Conservation (phyloP, 1,140 invertebrate genomes). For the Dendrolimus punctatus region DNA sequence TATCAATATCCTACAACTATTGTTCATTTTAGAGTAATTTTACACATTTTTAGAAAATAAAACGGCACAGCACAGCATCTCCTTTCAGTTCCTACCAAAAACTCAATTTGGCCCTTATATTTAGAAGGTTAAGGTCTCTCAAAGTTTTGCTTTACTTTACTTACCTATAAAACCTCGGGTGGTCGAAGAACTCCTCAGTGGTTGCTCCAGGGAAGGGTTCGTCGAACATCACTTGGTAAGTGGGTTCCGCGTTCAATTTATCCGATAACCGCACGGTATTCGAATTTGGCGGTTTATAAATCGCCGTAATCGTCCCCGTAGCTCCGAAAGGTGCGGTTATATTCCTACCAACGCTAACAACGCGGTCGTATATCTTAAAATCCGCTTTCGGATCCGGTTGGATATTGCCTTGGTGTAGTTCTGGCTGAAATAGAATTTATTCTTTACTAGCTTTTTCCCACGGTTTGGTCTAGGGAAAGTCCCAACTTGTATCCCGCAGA, state of each 20-base stretch:
- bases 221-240: conserved; percentile 87
- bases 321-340: conserved; percentile 86
- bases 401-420: conserved; percentile 67
- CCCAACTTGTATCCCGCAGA: too few relatives aligned
- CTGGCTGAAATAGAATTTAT: conserved; percentile 53
- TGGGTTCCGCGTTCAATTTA: conserved; percentile 61
- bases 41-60: too few relatives aligned
- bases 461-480: too few relatives aligned
- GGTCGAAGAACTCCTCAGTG: conserved; percentile 70
- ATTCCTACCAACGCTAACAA: conserved; percentile 82
- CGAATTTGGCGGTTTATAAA: conserved; percentile 70
- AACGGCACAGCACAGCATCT: too few relatives aligned
- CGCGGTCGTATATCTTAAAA: conserved; percentile 85
- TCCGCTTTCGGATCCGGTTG: conserved; percentile 78
- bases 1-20: too few relatives aligned
- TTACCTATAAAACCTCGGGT: conserved; percentile 54
- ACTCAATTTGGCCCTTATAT: too few relatives aligned
- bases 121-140: too few relatives aligned
- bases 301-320: conserved; percentile 86
- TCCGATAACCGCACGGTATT: conserved; percentile 58
- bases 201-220: conserved; percentile 80
- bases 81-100: too few relatives aligned
- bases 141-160: not conserved
- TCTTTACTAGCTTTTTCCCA: too few relatives aligned
- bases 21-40: too few relatives aligned